Base-by-base conservation (phyloP, 1,140 invertebrate species). In the Charaxes varanes region DNA sequence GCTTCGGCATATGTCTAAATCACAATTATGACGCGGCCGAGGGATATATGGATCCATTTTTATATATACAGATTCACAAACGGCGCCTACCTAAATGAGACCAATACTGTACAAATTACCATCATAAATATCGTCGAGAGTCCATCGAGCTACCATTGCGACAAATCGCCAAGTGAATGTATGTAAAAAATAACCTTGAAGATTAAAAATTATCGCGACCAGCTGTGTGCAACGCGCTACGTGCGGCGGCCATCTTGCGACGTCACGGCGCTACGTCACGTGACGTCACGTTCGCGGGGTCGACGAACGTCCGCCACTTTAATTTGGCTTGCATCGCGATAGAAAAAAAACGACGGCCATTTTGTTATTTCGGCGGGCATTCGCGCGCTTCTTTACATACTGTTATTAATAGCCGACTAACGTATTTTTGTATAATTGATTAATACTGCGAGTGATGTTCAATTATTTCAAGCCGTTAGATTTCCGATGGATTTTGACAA, bases 291-390 rank as follows among this genome's bases (percentile, higher is more conserved):
- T 56, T 55, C 49, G 31, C 41, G 53, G 61, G 62, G 38, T 78
- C 71, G 72, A 78, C 63, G 77, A 81, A 80, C 76, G 76, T 66
- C 72, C 73, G 64, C 60, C 66, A 70, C 53, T 67, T 67, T 74
- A 71, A 68, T 76, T 80, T 76, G 62, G 66, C 68, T 64, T 62
- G 62, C 62, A 57, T 56, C 55, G 53, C 44, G 44, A 61, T 60
- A 59, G 57, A 61, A 68, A 72, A n/a, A 69, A 64, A 62, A 45
- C 32, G 53, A 28, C 60, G 62, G n/a, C 71, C 71, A 69, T 72
- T 48, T 76, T 72, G 56, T 31, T 32, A 46, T 58, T 67, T 59
- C 44, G 45, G 33, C 40, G 41, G 34, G 46, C 42, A 48, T 59
- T 58, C 51, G 54, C 45, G 61, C 51, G 44, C 44, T 52, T 63